phyloP scores from a whole-genome alignment of 1,140 invertebrate species.

The Chionoecetes opilio region DNA sequence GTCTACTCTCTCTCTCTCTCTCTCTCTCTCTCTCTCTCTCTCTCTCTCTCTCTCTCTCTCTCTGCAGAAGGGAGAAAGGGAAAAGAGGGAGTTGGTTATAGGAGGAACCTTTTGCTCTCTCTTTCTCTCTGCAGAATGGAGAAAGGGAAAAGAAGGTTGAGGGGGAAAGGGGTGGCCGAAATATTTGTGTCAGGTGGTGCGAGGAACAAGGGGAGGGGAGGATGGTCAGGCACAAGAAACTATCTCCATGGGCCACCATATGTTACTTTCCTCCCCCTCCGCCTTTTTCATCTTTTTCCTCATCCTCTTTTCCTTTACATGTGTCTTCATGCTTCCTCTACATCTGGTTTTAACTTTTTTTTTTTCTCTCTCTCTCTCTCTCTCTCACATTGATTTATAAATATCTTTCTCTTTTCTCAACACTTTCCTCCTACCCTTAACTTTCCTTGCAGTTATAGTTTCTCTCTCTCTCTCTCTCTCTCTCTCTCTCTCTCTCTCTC shows the following conservation, averaged over 20 bases:
- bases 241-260: background rate
- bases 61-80: background rate
- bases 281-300: background rate
- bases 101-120: background rate
- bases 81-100: background rate
- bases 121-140: background rate
- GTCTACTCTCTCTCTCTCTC: too few species aligned
- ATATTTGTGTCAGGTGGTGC: background rate
- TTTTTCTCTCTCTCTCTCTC: background rate
- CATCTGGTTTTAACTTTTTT: too few species aligned
- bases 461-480: background rate
- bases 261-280: background rate
- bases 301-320: background rate
- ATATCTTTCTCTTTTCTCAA: too few species aligned
- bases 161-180: background rate
- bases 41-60: background rate
- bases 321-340: too few species aligned
- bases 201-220: background rate
- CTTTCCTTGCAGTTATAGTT: too few species aligned
- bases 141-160: background rate
- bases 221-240: background rate
- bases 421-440: background rate
- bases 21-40: conserved; percentile 25
- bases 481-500: too few species aligned
- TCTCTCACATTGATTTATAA: background rate